Evolutionary conservation across 1,140 invertebrate genomes (phyloP).

Genomic region (Cydia fagiglandana): DNA sequence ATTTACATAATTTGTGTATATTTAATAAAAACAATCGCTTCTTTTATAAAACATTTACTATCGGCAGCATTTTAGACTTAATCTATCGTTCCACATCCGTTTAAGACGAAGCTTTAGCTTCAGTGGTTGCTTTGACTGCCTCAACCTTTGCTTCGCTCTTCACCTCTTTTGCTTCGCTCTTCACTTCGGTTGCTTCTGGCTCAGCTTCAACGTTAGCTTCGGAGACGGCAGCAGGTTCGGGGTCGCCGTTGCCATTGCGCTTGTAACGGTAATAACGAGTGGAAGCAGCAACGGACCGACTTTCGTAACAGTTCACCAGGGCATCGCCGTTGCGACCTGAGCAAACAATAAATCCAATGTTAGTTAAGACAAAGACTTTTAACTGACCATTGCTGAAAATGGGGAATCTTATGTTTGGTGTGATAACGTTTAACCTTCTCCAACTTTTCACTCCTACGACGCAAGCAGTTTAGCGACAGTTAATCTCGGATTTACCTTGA

Average conservation of each 20-base stretch:
- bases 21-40: background rate
- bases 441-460: too few relatives aligned
- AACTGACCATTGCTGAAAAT: too few relatives aligned
- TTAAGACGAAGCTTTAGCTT: conserved; percentile 25
- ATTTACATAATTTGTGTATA: background rate
- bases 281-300: conserved; percentile 61
- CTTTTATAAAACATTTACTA: background rate
- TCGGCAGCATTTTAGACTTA: conserved; percentile 14
- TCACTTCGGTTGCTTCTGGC: conserved; percentile 33
- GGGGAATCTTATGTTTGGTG: too few relatives aligned
- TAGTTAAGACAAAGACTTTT: background rate
- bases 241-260: conserved; percentile 57
- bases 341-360: conserved; percentile 27
- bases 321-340: conserved; percentile 68
- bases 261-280: conserved; percentile 68
- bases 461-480: too few relatives aligned
- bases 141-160: conserved; percentile 35
- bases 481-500: conserved; percentile 80
- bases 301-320: conserved; percentile 69
- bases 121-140: conserved; percentile 19
- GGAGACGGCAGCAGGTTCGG: conserved; percentile 37
- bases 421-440: too few relatives aligned
- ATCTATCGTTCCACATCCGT: conserved; percentile 30
- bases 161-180: background rate
- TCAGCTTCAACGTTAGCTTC: conserved; percentile 4